phyloP scores from a whole-genome alignment of 2,888 invertebrate species.

The Agelastica alni region DNA sequence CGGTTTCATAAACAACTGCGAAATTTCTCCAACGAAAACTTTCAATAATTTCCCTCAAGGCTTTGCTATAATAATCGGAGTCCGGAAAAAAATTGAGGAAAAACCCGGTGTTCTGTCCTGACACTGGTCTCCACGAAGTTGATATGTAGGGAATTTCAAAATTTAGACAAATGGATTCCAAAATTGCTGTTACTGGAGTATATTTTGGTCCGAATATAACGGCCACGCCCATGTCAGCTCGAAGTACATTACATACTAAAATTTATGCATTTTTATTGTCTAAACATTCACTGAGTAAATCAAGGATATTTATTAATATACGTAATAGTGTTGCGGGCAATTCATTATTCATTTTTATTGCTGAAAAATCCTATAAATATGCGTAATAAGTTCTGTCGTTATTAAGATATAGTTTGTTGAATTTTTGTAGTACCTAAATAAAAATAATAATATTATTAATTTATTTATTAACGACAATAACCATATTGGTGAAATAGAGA shows the following conservation, averaged over 20 bases:
- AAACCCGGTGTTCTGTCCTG: constrained; percentile 60
- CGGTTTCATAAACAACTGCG: constrained; percentile 77
- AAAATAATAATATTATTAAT: background rate
- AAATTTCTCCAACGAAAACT: constrained; percentile 77
- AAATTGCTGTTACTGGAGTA: constrained; percentile 58
- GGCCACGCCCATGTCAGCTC: constrained; percentile 66
- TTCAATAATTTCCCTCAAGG: constrained; percentile 68
- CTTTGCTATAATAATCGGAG: constrained; percentile 63
- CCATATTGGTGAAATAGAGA: too few species aligned
- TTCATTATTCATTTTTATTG: too few species aligned
- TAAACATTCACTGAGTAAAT: too few species aligned
- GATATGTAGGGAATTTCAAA: constrained; percentile 86
- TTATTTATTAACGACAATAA: too few species aligned
- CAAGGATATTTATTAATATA: too few species aligned
- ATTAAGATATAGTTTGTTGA: too few species aligned
- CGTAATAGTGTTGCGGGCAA: too few species aligned
- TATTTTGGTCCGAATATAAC: constrained; percentile 81
- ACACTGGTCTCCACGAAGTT: constrained; percentile 70
- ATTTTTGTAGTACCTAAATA: too few species aligned
- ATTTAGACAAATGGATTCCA: constrained; percentile 81
- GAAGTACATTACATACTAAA: constrained; percentile 62
- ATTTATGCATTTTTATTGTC: too few species aligned
- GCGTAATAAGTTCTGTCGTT: too few species aligned
- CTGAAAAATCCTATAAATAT: too few species aligned
- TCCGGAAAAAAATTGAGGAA: constrained; percentile 45